These are phyloP conservation scores for Brachyistius frenatus DNA, from an alignment of 2,113 vertebrate species.

Conservation along the genomic window DNA sequence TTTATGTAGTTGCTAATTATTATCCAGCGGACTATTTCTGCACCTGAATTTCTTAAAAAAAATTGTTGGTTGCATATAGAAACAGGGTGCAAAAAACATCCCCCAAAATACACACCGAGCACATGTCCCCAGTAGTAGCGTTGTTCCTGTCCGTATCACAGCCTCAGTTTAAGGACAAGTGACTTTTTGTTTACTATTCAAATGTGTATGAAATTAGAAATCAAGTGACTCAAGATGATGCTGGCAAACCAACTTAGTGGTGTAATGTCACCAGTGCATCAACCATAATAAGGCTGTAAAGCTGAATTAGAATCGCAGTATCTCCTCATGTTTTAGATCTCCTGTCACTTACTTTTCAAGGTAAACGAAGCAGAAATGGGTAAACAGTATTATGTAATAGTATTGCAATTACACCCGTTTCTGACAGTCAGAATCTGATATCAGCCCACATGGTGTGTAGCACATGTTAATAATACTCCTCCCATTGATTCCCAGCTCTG, in stretches of 20 bases:
- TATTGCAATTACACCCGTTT: slow-evolving; percentile 37
- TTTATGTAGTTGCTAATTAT: not conserved
- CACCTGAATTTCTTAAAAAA: not conserved
- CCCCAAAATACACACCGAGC: not conserved
- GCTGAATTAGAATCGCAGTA: not conserved
- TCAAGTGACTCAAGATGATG: not conserved
- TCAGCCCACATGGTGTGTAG: not conserved
- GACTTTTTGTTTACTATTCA: not conserved
- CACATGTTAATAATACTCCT: slow-evolving; percentile 11
- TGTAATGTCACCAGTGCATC: too few species aligned
- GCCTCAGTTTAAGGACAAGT: not conserved
- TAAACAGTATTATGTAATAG: not conserved
- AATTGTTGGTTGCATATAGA: not conserved
- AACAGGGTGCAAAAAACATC: not conserved
- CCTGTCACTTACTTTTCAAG: not conserved
- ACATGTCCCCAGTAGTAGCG: not conserved
- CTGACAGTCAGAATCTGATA: slow-evolving; percentile 36
- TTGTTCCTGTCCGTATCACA: not conserved
- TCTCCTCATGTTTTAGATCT: slow-evolving; percentile 1
- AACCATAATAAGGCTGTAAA: not conserved
- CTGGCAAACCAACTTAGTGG: not conserved
- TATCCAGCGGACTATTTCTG: not conserved
- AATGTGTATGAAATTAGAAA: not conserved
- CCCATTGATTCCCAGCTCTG: slow-evolving; percentile 83
- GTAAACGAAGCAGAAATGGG: not conserved